Percentiles rank a stretch among this genome's conserved stretches.
Evolutionary conservation across 1,140 invertebrate genomes (phyloP).

Genomic region (Bombus pascuorum): DNA sequence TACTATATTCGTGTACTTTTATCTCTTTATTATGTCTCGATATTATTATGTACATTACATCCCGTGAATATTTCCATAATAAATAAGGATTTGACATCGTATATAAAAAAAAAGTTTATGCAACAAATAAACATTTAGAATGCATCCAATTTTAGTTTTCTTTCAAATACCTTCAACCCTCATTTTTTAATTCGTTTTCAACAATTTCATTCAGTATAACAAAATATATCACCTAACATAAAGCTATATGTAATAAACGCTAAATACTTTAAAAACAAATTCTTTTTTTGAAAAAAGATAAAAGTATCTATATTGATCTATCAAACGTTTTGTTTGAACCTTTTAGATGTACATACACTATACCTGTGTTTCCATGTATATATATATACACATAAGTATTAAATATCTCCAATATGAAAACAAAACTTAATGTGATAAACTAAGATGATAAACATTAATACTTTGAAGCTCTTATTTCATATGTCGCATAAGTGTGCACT

Average conservation of each 20-base stretch:
- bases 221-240: constrained; percentile 31
- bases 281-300: constrained; percentile 29
- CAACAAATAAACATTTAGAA: constrained; percentile 60
- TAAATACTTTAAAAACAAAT: constrained; percentile 19
- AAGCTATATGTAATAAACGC: constrained; percentile 24
- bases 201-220: constrained; percentile 6
- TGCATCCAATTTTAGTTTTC: constrained; percentile 33
- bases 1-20: constrained; percentile 62
- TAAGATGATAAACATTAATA: constrained; percentile 3
- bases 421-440: constrained; percentile 7
- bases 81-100: constrained; percentile 58
- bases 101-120: constrained; percentile 64
- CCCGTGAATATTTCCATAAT: constrained; percentile 63
- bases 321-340: constrained; percentile 1
- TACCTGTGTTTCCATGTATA: constrained; percentile 32
- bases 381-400: constrained; percentile 45
- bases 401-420: constrained; percentile 30
- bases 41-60: constrained; percentile 73
- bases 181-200: neutral
- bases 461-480: constrained; percentile 49
- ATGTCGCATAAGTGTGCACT: constrained; percentile 39
- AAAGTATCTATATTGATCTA: constrained; percentile 6
- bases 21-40: constrained; percentile 59
- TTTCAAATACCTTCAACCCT: constrained; percentile 14
- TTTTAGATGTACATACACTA: constrained; percentile 29